Evolutionary conservation across 1,140 invertebrate genomes (phyloP).

Genomic region (Prorops nasuta): DNA sequence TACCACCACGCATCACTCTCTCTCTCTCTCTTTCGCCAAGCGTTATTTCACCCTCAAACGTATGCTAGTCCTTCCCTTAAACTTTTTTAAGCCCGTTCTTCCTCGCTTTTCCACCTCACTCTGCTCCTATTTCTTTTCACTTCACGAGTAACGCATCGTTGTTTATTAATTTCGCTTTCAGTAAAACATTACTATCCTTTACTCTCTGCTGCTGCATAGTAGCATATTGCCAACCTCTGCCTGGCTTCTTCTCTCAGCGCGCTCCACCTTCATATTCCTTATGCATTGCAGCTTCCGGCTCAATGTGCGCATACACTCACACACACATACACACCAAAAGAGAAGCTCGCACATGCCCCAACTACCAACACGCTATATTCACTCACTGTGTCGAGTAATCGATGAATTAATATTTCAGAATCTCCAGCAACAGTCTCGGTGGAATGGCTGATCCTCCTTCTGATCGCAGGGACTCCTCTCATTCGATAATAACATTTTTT

Average conservation of each 20-base stretch:
- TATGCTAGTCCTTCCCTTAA: not conserved
- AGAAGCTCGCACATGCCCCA: too few relatives aligned
- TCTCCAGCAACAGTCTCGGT: conserved; percentile 6
- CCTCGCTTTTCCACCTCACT: not conserved
- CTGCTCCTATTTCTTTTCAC: not conserved
- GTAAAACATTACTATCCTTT: too few relatives aligned
- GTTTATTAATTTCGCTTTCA: not conserved
- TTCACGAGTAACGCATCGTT: not conserved
- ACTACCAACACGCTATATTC: too few relatives aligned
- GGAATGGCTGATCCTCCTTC: conserved; percentile 15
- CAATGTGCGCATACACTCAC: not conserved
- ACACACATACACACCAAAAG: not conserved
- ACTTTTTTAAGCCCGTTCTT: not conserved
- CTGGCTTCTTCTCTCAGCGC: too few relatives aligned
- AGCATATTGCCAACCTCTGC: too few relatives aligned
- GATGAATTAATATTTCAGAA: conserved; percentile 14
- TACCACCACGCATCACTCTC: not conserved
- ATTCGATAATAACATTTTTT: conserved; percentile 29
- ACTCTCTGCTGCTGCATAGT: too few relatives aligned
- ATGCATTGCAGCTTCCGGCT: conserved; percentile 1
- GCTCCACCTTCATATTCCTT: conserved; percentile 12
- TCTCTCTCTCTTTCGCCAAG: not conserved
- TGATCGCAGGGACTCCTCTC: conserved; percentile 14
- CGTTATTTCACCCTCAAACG: not conserved
- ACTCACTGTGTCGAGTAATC: too few relatives aligned